These are phyloP conservation scores for Eucera pruinosa DNA, from an alignment of 2,888 invertebrate genomes.

Conservation along the genomic window DNA sequence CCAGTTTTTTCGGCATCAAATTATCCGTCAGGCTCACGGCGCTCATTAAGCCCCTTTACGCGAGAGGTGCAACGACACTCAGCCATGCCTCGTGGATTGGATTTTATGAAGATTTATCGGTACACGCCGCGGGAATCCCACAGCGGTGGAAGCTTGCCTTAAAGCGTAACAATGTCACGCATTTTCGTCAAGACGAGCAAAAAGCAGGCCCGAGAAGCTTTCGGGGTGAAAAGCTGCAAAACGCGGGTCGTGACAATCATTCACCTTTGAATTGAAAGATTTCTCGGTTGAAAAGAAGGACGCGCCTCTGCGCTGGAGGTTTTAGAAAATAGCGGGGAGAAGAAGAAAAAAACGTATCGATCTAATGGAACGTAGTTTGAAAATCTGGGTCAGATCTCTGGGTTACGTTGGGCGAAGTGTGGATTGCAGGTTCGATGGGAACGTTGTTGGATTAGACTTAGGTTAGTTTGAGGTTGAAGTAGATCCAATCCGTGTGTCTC, in stretches of 20 bases:
- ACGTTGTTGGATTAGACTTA: neutral
- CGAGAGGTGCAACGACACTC: slow-evolving; percentile 52
- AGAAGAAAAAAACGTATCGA: neutral
- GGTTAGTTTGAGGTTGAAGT: neutral
- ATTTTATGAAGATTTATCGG: slow-evolving; percentile 68
- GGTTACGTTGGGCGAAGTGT: neutral
- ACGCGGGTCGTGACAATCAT: neutral
- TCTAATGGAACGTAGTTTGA: too few species aligned
- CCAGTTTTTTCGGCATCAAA: slow-evolving; percentile 53
- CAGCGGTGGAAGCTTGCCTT: slow-evolving; percentile 17
- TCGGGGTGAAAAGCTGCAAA: neutral
- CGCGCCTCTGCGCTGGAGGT: too few species aligned
- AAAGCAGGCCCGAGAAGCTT: neutral
- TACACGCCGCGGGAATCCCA: slow-evolving; percentile 41
- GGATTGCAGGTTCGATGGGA: neutral
- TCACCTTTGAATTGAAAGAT: too few species aligned
- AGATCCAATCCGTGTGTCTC: neutral
- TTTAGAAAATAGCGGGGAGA: neutral
- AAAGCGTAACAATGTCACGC: slow-evolving; percentile 19
- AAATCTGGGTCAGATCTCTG: neutral
- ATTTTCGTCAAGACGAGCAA: slow-evolving; percentile 20
- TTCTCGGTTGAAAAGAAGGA: too few species aligned
- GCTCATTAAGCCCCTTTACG: slow-evolving; percentile 53
- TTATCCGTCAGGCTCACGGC: slow-evolving; percentile 46
- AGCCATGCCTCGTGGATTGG: slow-evolving; percentile 42